A percentile compares a stretch with the other conserved stretches of the same genome.
Evolutionary conservation across 1,140 invertebrate genomes (phyloP).

Genomic region (Drosophila pectinifera): DNA sequence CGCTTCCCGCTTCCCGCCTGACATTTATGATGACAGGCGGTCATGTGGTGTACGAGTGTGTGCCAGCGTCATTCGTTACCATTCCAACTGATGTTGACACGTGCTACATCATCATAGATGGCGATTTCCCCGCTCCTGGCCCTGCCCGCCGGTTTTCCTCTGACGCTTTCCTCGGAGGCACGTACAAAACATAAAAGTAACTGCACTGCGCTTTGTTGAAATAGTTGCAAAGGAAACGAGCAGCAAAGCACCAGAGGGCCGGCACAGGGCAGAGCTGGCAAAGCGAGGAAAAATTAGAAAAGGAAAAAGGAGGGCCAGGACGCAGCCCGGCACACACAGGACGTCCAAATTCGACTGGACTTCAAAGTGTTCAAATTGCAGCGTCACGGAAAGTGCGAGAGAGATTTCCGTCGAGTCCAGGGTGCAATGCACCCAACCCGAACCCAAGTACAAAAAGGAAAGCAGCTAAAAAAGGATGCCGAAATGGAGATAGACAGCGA

Average conservation of each 20-base stretch:
- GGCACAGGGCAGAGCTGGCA: constrained; percentile 37
- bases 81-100: constrained; percentile 76
- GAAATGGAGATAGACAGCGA: constrained; percentile 42
- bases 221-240: constrained; percentile 75
- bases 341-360: constrained; percentile 76
- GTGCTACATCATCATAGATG: constrained; percentile 80
- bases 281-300: constrained; percentile 28
- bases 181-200: constrained; percentile 83
- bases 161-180: constrained; percentile 66
- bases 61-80: constrained; percentile 33
- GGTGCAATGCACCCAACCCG: constrained; percentile 58
- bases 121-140: constrained; percentile 33
- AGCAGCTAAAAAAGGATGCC: background rate
- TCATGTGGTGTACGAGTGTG: constrained; percentile 50
- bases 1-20: constrained; percentile 40
- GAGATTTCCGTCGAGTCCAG: constrained; percentile 53
- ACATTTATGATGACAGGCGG: constrained; percentile 81
- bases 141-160: constrained; percentile 2
- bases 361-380: constrained; percentile 82
- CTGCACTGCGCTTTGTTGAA: constrained; percentile 82
- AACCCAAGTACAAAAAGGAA: constrained; percentile 5
- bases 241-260: constrained; percentile 66
- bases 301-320: constrained; percentile 12
- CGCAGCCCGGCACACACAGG: constrained; percentile 48
- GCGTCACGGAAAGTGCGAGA: constrained; percentile 63